Conservation (phyloP, 53 echinoderm and acorn worm genomes). For the Paracentrotus lividus region DNA sequence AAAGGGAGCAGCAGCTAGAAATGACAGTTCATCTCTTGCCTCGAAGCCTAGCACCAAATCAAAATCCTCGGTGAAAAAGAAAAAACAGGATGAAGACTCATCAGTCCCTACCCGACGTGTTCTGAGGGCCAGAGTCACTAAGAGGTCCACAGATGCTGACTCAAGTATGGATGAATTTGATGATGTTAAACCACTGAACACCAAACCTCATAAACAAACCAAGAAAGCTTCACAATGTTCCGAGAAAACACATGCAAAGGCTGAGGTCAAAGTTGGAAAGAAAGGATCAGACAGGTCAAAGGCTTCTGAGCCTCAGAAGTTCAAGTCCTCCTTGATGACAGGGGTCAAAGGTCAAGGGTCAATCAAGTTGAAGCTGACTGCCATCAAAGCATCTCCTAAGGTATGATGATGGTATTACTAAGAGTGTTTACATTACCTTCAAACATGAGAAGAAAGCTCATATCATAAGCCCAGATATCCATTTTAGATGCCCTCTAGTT, state of each 20-base stretch:
- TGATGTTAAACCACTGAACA: not conserved
- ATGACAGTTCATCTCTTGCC: not conserved
- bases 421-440: too few species aligned
- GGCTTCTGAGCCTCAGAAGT: not conserved
- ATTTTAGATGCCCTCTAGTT: too few species aligned
- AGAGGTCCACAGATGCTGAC: conserved; percentile 4
- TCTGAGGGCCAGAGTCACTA: conserved; percentile 44
- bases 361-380: conserved; percentile 64
- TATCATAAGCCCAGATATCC: too few species aligned
- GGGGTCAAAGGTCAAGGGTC: conserved; percentile 58
- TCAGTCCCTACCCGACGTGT: conserved; percentile 22
- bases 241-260: not conserved
- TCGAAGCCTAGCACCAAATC: not conserved
- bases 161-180: conserved; percentile 63
- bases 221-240: not conserved
- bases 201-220: conserved; percentile 26
- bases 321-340: conserved; percentile 50
- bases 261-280: conserved; percentile 1
- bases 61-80: not conserved
- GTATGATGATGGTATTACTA: conserved; percentile 29
- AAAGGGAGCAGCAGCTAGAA: not conserved
- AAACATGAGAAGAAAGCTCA: too few species aligned
- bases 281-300: conserved; percentile 14
- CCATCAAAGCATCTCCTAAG: conserved; percentile 69
- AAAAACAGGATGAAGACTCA: not conserved